A percentile compares a stretch with the other conserved stretches of the same genome.
phyloP scores from a whole-genome alignment of 2,113 vertebrate genomes.

The Lampris incognitus region DNA sequence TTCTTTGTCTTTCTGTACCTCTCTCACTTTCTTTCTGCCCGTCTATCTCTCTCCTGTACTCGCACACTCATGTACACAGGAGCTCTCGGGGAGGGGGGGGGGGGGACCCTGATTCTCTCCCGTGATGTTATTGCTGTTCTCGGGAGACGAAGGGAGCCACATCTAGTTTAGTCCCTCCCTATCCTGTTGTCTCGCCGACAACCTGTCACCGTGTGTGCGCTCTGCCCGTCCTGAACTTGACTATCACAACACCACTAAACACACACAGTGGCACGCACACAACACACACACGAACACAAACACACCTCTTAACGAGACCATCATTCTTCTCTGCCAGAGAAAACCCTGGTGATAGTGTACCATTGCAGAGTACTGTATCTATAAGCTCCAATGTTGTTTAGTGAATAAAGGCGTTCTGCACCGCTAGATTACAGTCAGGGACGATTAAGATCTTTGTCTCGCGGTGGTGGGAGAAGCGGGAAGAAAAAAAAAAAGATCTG shows the following conservation, averaged over 20 bases:
- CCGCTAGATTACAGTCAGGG: slow-evolving; percentile 78
- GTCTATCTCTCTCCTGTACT: too few species aligned
- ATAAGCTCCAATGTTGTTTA: slow-evolving; percentile 72
- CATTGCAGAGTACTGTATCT: slow-evolving; percentile 63
- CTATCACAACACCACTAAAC: background rate
- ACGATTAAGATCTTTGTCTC: slow-evolving; percentile 81
- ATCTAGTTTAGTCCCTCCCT: slow-evolving; percentile 19
- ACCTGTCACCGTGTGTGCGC: slow-evolving; percentile 6
- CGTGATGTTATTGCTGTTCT: background rate
- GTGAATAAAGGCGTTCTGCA: slow-evolving; percentile 75
- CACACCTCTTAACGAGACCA: slow-evolving; percentile 11
- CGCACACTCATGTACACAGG: too few species aligned
- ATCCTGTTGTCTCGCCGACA: background rate
- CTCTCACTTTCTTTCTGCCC: too few species aligned
- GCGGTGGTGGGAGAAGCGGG: slow-evolving; percentile 54
- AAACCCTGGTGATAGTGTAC: slow-evolving; percentile 66
- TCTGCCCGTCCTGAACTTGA: slow-evolving; percentile 18
- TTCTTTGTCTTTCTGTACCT: too few species aligned
- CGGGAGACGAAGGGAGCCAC: background rate
- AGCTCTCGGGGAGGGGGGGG: too few species aligned
- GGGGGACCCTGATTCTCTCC: background rate
- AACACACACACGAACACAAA: background rate
- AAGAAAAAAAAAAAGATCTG: slow-evolving; percentile 58
- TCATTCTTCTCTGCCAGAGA: slow-evolving; percentile 45
- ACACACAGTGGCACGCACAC: slow-evolving; percentile 14